Conservation (phyloP, 2,113 vertebrate genomes). For the Anoplopoma fimbria region DNA sequence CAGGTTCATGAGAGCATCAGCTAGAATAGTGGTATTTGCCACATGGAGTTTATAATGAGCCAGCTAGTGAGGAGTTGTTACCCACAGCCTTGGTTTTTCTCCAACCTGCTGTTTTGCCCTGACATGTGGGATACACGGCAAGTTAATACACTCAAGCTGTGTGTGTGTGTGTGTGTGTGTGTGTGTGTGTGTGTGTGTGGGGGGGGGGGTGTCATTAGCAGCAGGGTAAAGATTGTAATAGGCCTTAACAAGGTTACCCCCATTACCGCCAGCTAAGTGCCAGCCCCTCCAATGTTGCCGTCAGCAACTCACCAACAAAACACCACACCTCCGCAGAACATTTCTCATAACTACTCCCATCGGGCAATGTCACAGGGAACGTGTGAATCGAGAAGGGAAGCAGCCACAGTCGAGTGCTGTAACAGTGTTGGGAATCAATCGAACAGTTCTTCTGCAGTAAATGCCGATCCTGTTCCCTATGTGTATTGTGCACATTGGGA, state of each 20-base stretch:
- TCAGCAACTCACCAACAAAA: constrained; percentile 39
- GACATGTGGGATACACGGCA: constrained; percentile 5
- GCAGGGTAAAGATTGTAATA: constrained; percentile 15
- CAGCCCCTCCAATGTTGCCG: constrained; percentile 42
- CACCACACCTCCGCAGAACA: constrained; percentile 12
- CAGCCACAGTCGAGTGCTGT: neutral
- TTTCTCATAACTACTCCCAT: constrained; percentile 15
- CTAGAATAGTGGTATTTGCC: neutral
- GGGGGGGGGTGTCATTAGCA: constrained; percentile 49
- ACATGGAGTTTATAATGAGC: constrained; percentile 40
- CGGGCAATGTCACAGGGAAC: neutral
- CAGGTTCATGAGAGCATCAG: neutral
- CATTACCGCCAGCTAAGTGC: constrained; percentile 16
- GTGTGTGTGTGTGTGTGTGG: neutral
- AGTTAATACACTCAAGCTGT: constrained; percentile 13
- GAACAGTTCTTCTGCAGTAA: constrained; percentile 12
- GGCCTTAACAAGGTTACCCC: constrained; percentile 42
- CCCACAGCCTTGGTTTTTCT: constrained; percentile 22
- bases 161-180: neutral
- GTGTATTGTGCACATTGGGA: constrained; percentile 46
- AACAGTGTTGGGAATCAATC: neutral
- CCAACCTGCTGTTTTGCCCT: constrained; percentile 21
- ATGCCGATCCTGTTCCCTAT: constrained; percentile 4
- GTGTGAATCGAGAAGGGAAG: constrained; percentile 17
- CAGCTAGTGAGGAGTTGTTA: constrained; percentile 44